Percentiles rank a stretch among this genome's conserved stretches.
Evolutionary conservation across 2,797 vertebrate species (phyloP).

Genomic region (Lagodon rhomboides): DNA sequence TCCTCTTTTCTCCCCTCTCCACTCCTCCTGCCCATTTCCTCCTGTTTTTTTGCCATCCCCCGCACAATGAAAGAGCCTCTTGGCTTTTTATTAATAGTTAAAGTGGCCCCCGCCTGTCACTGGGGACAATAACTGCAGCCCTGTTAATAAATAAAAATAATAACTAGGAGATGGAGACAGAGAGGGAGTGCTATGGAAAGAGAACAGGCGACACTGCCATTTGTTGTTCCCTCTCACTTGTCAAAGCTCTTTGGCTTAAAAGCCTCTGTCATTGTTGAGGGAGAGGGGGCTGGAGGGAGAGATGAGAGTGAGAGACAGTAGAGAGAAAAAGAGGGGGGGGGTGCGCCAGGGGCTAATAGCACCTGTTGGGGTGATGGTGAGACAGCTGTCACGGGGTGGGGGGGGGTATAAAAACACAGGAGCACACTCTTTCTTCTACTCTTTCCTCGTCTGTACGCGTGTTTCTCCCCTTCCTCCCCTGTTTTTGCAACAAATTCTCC

Average conservation of each 20-base stretch:
- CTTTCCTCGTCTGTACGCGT: constrained; percentile 19
- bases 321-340: constrained; percentile 57
- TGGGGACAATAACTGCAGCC: constrained; percentile 85
- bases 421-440: constrained; percentile 46
- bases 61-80: constrained; percentile 83
- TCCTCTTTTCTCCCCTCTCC: constrained; percentile 29
- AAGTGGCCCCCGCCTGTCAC: constrained; percentile 90
- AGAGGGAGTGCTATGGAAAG: constrained; percentile 82
- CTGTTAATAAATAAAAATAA: constrained; percentile 96
- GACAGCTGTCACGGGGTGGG: constrained; percentile 87
- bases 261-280: constrained; percentile 92
- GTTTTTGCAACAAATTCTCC: constrained; percentile 37
- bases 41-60: constrained; percentile 69
- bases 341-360: constrained; percentile 86
- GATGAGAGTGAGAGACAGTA: constrained; percentile 59
- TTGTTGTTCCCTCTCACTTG: constrained; percentile 95
- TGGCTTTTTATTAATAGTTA: constrained; percentile 93
- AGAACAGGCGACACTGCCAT: constrained; percentile 89
- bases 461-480: constrained; percentile 25
- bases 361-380: constrained; percentile 93
- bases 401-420: constrained; percentile 45
- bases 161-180: constrained; percentile 84
- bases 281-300: constrained; percentile 64
- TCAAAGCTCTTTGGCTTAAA: constrained; percentile 95
- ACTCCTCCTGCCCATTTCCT: constrained; percentile 71